Conservation (phyloP, 1,140 invertebrate species). For the Sweltsa coloradensis region DNA sequence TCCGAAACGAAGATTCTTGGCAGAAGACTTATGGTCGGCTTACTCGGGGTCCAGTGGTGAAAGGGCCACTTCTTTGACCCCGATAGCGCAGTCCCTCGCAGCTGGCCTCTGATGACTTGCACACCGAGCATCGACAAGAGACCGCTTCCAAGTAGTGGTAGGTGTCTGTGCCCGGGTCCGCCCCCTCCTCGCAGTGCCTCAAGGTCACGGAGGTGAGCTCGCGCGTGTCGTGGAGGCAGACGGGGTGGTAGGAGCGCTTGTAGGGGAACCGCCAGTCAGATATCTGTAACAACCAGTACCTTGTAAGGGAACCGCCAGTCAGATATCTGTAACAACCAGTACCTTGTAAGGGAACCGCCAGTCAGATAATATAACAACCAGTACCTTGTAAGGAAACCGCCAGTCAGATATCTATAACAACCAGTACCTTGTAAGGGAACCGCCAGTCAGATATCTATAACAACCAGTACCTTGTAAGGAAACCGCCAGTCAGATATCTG, state of each 20-base stretch:
- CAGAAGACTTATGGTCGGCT: not conserved
- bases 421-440: no score
- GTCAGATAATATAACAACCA: no score
- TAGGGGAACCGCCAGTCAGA: conserved; percentile 78
- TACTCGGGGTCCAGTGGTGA: not conserved
- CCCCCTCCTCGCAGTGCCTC: conserved; percentile 48
- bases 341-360: no score
- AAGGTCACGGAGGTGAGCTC: conserved; percentile 38
- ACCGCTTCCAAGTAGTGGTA: conserved; percentile 51
- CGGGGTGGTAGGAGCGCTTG: conserved; percentile 68
- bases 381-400: no score
- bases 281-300: conserved; percentile 51
- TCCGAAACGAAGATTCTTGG: no score
- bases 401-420: no score
- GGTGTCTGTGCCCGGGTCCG: conserved; percentile 36
- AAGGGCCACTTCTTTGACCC: conserved; percentile 22
- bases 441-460: no score
- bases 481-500: no score
- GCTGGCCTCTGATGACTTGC: conserved; percentile 35
- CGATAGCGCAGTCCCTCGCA: conserved; percentile 40
- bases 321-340: no score
- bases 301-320: no score
- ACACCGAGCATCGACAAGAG: conserved; percentile 42
- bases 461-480: no score
- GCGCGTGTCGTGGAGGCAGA: conserved; percentile 62